These are phyloP conservation scores for Helleia helle DNA, from an alignment of 2,888 invertebrate genomes.

Conservation along the genomic window DNA sequence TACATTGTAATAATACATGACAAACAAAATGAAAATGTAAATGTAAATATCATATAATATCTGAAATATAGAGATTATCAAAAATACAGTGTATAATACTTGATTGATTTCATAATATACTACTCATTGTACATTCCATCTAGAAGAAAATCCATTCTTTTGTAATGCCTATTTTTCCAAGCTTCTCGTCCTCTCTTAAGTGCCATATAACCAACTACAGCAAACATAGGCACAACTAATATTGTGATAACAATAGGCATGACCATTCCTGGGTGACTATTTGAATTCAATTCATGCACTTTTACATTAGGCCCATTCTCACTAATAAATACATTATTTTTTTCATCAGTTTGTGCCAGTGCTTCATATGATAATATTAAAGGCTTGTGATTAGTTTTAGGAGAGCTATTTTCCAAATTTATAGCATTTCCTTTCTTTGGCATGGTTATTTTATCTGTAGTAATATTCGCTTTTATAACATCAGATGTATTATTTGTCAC, in stretches of 20 bases:
- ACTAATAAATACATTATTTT: conserved; percentile 20
- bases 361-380: conserved; percentile 37
- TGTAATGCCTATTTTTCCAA: conserved; percentile 89
- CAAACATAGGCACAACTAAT: conserved; percentile 82
- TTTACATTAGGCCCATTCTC: conserved; percentile 19
- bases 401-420: conserved; percentile 14
- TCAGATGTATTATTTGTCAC: conserved; percentile 13
- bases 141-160: conserved; percentile 90
- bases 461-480: conserved; percentile 2
- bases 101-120: conserved; percentile 12
- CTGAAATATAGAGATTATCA: conserved; percentile 5
- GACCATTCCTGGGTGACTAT: conserved; percentile 76
- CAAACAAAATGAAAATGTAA: too few relatives aligned
- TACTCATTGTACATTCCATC: conserved; percentile 93
- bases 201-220: conserved; percentile 77
- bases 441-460: conserved; percentile 12
- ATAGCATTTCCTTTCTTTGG: conserved; percentile 13
- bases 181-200: conserved; percentile 84
- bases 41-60: too few relatives aligned
- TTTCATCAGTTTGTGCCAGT: conserved; percentile 31
- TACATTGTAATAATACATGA: too few relatives aligned
- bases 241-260: conserved; percentile 83
- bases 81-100: too few relatives aligned
- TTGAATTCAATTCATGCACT: conserved; percentile 29
- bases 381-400: conserved; percentile 39